phyloP scores from a whole-genome alignment of 2,113 vertebrate species.

The Oxyura jamaicensis region DNA sequence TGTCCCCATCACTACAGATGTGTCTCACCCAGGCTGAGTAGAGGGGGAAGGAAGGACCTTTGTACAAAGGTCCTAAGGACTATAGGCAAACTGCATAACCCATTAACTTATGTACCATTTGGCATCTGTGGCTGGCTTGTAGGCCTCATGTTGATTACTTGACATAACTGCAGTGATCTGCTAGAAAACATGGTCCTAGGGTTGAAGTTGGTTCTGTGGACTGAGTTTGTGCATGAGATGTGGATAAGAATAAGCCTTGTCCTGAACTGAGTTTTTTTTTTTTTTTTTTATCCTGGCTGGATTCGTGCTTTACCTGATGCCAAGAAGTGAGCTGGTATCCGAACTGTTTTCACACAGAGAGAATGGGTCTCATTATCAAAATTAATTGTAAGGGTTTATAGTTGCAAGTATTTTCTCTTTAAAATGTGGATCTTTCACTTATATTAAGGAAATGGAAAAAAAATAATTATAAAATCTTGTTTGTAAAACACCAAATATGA shows the following conservation, averaged over 20 bases:
- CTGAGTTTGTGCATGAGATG: background rate
- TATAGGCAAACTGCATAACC: background rate
- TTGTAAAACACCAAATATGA: background rate
- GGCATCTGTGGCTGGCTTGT: background rate
- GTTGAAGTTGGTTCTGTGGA: background rate
- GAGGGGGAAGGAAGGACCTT: background rate
- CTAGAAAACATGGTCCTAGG: background rate
- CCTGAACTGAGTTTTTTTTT: background rate
- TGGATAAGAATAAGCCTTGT: background rate
- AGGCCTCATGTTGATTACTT: background rate
- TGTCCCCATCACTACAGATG: accelerated
- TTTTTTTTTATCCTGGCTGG: background rate
- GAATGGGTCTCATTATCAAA: background rate
- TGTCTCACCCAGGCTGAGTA: background rate
- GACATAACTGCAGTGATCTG: background rate
- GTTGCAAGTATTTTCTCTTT: background rate
- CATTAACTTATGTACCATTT: background rate
- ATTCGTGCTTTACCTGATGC: background rate
- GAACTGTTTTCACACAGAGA: background rate
- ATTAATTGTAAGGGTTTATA: background rate
- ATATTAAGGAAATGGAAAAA: background rate
- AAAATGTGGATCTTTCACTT: background rate
- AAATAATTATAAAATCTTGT: background rate
- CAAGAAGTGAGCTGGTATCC: background rate
- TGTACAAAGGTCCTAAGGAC: background rate